Evolutionary conservation across 2,797 vertebrate genomes (phyloP), one percentile per base, ranked within the genome.

Genomic region (Taeniopygia guttata): DNA sequence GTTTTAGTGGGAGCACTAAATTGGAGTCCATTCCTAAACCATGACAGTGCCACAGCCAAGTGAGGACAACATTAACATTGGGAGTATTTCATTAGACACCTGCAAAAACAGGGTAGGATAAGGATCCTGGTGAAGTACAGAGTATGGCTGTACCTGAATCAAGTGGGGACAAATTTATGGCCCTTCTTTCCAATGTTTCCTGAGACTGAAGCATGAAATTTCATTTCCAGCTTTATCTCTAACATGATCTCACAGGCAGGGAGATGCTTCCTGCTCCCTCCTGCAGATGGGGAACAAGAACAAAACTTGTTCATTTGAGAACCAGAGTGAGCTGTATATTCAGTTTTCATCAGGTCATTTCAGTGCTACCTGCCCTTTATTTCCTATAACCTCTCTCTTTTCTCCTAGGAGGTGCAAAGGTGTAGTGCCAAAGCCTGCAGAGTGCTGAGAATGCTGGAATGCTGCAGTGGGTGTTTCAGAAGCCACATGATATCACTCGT

Each of bases 201-300:
- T 83, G 54, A 45, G 79, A 91, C 64, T 78, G 62, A 84, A 62
- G 62, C 93, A 89, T 51, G 68, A 83, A 89, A 91, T 92, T 94
- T 92, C 16, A 85, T 92, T 95, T 89, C 72, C 87, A 92, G 68
- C 36, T 83, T 87, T 93, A 89, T 85, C 72, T 87, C 40, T 80
- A 64, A 46, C 4, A 7, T 38, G 72, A 87, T 96, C 68, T 87
- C 66, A 25, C 48, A 42, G 67, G 16, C 82, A 95, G 10, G 38
- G 34, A 85, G 85, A 73, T 55, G 56, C 26, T 63, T 70, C 64
- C 49, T 86, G 49, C 34, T 70, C 56, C 51, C 11, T 76, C 46
- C 40, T 87, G 51, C 63, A 85, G 75, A 54, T 66, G 48, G 75
- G n/a, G 51, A 92, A 16, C 36, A 66, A 92, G 48, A 84, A 74